Conservation (phyloP, 2,113 vertebrate genomes). For the Gymnogyps californianus region DNA sequence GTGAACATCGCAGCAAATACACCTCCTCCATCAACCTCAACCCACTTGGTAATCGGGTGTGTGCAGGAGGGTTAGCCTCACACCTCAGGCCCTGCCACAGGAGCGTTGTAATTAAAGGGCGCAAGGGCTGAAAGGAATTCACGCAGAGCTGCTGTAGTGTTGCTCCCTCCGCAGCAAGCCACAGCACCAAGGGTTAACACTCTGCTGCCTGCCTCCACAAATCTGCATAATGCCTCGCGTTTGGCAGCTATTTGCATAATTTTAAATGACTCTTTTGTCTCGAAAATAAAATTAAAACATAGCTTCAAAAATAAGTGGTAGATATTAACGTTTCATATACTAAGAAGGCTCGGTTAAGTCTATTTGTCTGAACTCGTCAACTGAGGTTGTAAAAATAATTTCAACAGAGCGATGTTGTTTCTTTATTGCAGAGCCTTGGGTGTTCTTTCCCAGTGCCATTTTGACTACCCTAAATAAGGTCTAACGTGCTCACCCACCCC, state of each 20-base stretch:
- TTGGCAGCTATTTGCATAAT: constrained; percentile 49
- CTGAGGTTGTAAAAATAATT: background rate
- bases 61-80: background rate
- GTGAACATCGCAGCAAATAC: background rate
- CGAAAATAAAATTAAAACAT: constrained; percentile 2
- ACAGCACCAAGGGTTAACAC: constrained; percentile 22
- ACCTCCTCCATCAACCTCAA: background rate
- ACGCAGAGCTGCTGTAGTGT: accelerated
- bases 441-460: background rate
- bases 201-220: constrained; percentile 2
- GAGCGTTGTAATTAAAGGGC: accelerated
- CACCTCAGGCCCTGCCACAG: background rate
- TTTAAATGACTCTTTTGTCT: constrained; percentile 50
- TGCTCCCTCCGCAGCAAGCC: accelerated
- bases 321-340: background rate
- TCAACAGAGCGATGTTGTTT: background rate
- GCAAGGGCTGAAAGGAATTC: background rate
- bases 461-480: background rate
- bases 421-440: background rate
- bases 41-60: background rate
- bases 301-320: background rate
- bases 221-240: constrained; percentile 19
- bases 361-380: background rate
- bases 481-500: background rate
- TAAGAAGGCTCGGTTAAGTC: background rate